Evolutionary conservation across 2,797 vertebrate species (phyloP).

Genomic region (Nasua narica): DNA sequence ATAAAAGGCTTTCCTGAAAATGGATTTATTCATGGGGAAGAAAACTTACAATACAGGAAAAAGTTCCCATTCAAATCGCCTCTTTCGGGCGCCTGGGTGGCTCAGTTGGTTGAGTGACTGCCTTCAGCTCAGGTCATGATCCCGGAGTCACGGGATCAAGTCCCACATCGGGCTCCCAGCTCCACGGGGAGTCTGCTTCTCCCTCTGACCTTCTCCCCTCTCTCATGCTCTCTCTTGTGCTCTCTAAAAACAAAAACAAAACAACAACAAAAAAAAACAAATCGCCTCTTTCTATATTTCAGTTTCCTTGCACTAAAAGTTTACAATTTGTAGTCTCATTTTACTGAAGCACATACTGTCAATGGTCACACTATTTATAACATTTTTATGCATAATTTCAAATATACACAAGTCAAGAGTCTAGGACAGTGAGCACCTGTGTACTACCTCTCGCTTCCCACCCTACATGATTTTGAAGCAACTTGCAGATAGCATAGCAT

Average conservation of each 20-base stretch:
- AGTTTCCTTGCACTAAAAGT: background rate
- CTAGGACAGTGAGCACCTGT: background rate
- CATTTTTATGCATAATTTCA: background rate
- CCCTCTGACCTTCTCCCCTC: too few relatives aligned
- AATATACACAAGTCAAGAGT: background rate
- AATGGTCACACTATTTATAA: background rate
- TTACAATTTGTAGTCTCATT: background rate
- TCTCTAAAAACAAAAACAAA: too few relatives aligned
- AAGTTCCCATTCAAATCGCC: background rate
- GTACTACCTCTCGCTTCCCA: background rate
- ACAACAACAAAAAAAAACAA: too few relatives aligned
- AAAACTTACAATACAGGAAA: background rate
- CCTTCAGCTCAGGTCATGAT: too few relatives aligned
- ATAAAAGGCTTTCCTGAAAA: background rate
- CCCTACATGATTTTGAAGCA: background rate
- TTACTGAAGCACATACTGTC: background rate
- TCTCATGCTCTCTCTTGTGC: too few relatives aligned
- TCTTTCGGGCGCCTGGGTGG: too few relatives aligned
- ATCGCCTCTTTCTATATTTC: background rate
- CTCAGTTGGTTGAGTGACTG: too few relatives aligned
- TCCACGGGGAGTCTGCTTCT: too few relatives aligned
- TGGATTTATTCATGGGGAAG: background rate
- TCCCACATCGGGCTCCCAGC: too few relatives aligned
- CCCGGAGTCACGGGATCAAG: too few relatives aligned
- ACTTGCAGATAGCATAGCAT: background rate